Base-by-base conservation (phyloP, 1,140 invertebrate genomes). In the Zophobas atratus region DNA sequence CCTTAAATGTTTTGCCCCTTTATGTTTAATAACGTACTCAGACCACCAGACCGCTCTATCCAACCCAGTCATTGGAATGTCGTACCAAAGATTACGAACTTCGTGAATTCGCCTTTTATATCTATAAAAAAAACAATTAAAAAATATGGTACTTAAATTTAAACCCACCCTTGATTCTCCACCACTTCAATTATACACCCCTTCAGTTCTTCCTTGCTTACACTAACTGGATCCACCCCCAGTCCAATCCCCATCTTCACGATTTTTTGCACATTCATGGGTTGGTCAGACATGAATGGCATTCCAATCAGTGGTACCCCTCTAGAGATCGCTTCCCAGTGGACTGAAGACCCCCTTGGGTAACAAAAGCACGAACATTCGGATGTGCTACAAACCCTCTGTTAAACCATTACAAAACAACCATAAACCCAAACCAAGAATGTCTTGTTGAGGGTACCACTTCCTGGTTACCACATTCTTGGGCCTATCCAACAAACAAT, bases 391-490 rank as follows among this genome's bases (percentile, higher is more conserved):
- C 1, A 70, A 67, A 35, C 20, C 20, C 20, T 20, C 20, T 20
- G 20, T 20, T 20, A 73, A 36, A 51, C 20, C 1, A 6, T 53
- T 32, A 55, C 20, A 20, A 20, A 20, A 20, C 20, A 20, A 20
- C 20, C 20, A 20, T 20, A 20, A 20, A 20, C 20, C 20, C 20
- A 20, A 20, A 53, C 33, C 34, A 35, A 93, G 83, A 77, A 93
- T 87, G 81, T 92, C 92, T 70, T 90, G 91, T 81, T 95, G 93
- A 0, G 93, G 93, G 1, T 93, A 82, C 93, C 93, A 94, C 56
- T 90, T 90, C 34, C 86, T 87, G 0, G 92, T 83, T 70, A 90
- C 86, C 0, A 95, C 86, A 86, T 94, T 94, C 0, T 86, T 80
- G 0, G 91, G 87, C 76, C 90, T 89, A 36, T 87, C 85, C 0